Evolutionary conservation across 2,888 invertebrate genomes (phyloP).

Genomic region (Conchocele bisecta): DNA sequence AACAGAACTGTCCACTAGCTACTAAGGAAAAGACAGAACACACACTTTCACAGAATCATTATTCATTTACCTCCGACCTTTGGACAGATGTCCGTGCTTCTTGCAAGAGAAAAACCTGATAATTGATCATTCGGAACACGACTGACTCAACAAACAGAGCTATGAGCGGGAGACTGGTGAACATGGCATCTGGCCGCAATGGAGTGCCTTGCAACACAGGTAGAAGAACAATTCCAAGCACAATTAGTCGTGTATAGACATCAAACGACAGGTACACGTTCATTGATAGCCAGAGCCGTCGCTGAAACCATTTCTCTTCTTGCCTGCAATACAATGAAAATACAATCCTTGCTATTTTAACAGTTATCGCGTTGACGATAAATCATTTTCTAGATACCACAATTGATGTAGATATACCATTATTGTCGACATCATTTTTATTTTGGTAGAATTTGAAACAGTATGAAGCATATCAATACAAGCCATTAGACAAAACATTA

Average conservation of each 20-base stretch:
- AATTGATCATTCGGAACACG: slow-evolving; percentile 8
- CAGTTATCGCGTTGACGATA: no score
- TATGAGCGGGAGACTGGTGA: slow-evolving; percentile 43
- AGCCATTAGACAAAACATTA: no score
- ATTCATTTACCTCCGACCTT: slow-evolving; percentile 32
- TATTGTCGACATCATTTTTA: no score
- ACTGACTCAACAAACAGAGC: slow-evolving; percentile 23
- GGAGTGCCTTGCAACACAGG: slow-evolving; percentile 34
- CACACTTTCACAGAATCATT: no score
- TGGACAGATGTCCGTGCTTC: slow-evolving; percentile 15
- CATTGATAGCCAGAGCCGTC: background rate
- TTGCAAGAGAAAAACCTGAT: slow-evolving; percentile 6
- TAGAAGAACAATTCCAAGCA: slow-evolving; percentile 37
- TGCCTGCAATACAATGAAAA: slow-evolving; percentile 3
- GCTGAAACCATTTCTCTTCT: background rate
- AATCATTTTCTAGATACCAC: no score
- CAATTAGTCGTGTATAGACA: slow-evolving; percentile 47
- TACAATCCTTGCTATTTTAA: no score
- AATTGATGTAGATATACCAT: no score
- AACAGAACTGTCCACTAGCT: no score
- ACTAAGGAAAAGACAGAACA: no score
- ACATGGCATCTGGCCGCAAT: slow-evolving; percentile 47
- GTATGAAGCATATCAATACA: no score
- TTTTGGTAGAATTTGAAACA: no score
- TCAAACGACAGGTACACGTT: slow-evolving; percentile 13